Evolutionary conservation across 1,140 invertebrate species (phyloP), one percentile per base, ranked within the genome.

Genomic region (Campodea augens): DNA sequence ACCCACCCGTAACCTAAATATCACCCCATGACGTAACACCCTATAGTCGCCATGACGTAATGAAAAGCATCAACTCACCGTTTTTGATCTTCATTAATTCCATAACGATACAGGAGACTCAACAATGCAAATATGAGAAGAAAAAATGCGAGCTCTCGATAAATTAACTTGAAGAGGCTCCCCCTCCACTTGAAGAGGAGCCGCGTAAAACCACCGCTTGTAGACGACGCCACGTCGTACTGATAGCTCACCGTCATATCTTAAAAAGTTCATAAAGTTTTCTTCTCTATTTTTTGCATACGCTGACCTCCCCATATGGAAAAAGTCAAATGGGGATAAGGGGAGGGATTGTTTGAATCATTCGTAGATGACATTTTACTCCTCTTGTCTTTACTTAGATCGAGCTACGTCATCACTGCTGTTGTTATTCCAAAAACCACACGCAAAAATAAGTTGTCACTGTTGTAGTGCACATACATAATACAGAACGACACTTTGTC

Each of bases 211-310:
- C 76, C 76, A 41, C 74, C 74, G 40, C 73, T 72, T 27, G 73
- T 75, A 27, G 78, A 75, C 37, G 74, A 78, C 13, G 77, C 76
- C 46, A 81, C 77, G 52, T 78, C 73, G 50, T 75, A 75, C 52
- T 81, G 78, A 55, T 81, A 81, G 45, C 73, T 77, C 40, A 82
- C 76, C 42, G 78, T 81, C 78, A 82, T 82, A 38, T 48, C 59
- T n/a, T n/a, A n/a, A n/a, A n/a, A n/a, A n/a, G n/a, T n/a, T n/a
- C n/a, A n/a, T n/a, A n/a, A n/a, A n/a, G n/a, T n/a, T n/a, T n/a
- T n/a, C n/a, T n/a, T n/a, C n/a, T n/a, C n/a, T n/a, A n/a, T n/a
- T n/a, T n/a, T n/a, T n/a, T n/a, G n/a, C n/a, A n/a, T n/a, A n/a
- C n/a, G n/a, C n/a, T n/a, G n/a, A n/a, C n/a, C n/a, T n/a, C n/a